Conservation (phyloP, 2,888 invertebrate species). For the Hipparchia sbordonii region DNA sequence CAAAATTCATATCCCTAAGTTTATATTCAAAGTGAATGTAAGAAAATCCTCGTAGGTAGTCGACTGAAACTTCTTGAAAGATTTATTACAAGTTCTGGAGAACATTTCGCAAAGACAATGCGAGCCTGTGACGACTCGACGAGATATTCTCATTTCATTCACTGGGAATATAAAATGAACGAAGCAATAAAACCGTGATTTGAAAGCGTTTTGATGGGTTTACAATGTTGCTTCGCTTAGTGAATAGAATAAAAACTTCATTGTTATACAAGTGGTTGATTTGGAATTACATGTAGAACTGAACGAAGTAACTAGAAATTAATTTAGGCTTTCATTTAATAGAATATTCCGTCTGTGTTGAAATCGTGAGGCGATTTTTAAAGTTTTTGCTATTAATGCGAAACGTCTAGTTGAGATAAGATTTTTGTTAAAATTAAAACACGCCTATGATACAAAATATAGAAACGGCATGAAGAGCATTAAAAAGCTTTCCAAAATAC, state of each 20-base stretch:
- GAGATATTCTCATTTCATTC: conserved; percentile 32
- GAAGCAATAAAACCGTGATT: conserved; percentile 34
- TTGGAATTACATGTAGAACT: not conserved
- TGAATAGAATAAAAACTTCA: conserved; percentile 22
- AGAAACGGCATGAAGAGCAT: not conserved
- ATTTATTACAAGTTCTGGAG: conserved; percentile 35
- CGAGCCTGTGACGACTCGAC: conserved; percentile 29
- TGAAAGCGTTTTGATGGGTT: conserved; percentile 33
- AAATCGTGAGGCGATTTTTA: not conserved
- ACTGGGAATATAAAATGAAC: conserved; percentile 34
- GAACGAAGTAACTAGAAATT: conserved; percentile 4
- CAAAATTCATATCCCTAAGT: conserved; percentile 22
- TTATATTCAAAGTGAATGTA: conserved; percentile 30
- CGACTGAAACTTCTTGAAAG: conserved; percentile 25
- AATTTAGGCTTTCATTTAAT: conserved; percentile 7
- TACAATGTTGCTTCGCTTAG: conserved; percentile 27
- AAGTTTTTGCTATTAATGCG: not conserved
- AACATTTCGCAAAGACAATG: conserved; percentile 35
- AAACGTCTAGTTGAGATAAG: not conserved
- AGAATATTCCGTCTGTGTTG: not conserved
- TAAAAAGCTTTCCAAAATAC: not conserved
- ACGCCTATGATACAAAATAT: not conserved
- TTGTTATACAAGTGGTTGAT: conserved; percentile 23
- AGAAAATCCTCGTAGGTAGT: conserved; percentile 19
- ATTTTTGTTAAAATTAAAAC: conserved; percentile 1